Evolutionary conservation across 2,113 vertebrate genomes (phyloP), one percentile per base, ranked within the genome.

Genomic region (Grus americana): DNA sequence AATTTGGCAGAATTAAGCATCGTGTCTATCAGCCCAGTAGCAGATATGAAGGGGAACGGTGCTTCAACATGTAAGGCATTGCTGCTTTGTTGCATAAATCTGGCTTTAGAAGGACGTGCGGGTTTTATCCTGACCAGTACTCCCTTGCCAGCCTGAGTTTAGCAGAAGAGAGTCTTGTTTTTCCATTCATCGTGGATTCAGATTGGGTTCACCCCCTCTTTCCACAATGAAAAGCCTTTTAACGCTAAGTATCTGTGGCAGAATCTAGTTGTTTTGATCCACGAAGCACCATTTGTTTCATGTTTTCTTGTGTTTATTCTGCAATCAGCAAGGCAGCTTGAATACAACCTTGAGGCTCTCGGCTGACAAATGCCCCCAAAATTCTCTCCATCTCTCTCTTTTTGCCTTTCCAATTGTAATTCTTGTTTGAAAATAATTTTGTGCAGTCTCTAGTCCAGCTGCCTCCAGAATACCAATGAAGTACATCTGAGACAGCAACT

Each of bases 371-470:
- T 95, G 79, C 80, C 79, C 82, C 72, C 67, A 3, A 52, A 86
- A 68, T 79, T 91, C 87, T 58, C 86, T 85, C 91, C 46, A 4
- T 71, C 84, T 79, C 95, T 79, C 76, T 88, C 88, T 44, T 88
- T 94, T 81, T 83, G 79, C 91, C 76, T 96, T 95, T 92, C 68
- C 94, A 92, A 67, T 90, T 95, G 88, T 93, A 87, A 86, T 90
- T 91, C 95, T 90, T 90, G 92, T 88, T 93, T 90, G 96, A 92
- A 95, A 96, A 95, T 96, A 74, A 95, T 97, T 94, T 82, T 57
- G 91, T 95, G 94, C 96, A 91, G 72, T 86, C 83, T 93, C 79
- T 32, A 65, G 76, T 67, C 93, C 78, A 24, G 91, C 91, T 95
- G 93, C 81, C 47, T 95, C 40, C 18, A 8, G 96, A 93, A 97